Percentiles rank a stretch among this genome's conserved stretches.
Conservation (phyloP, 53 echinoderm and acorn worm genomes). For the Paracentrotus lividus region DNA sequence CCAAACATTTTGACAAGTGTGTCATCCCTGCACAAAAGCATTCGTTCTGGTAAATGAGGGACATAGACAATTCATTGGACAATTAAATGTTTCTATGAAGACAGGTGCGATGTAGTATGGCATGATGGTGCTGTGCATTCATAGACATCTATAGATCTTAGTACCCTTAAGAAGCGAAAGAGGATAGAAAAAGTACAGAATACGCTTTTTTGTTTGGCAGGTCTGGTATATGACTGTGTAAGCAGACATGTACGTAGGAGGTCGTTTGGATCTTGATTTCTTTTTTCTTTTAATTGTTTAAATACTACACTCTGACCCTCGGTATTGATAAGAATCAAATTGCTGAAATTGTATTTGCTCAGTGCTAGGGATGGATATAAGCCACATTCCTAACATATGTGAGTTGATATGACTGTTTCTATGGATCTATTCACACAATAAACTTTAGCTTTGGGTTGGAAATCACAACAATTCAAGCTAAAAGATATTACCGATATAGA, state of each 20-base stretch:
- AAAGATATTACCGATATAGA: not conserved
- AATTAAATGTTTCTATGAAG: no score
- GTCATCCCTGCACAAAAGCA: no score
- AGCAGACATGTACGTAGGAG: not conserved
- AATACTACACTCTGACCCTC: conserved; percentile 38
- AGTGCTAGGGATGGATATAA: conserved; percentile 66
- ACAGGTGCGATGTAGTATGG: no score
- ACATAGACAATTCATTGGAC: no score
- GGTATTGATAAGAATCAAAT: conserved; percentile 51
- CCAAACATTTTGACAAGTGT: no score
- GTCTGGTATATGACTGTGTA: no score
- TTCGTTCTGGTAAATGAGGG: no score
- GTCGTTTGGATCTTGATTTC: conserved; percentile 3
- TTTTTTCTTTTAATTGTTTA: not conserved
- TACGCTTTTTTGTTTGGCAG: no score
- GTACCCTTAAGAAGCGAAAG: no score
- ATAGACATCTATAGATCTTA: no score
- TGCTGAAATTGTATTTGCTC: conserved; percentile 56
- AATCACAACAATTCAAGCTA: not conserved
- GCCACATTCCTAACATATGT: conserved; percentile 63
- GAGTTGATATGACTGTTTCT: conserved; percentile 1
- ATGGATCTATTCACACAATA: not conserved
- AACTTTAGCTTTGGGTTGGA: not conserved
- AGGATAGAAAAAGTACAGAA: no score
- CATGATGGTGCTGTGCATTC: no score